A percentile compares a stretch with the other conserved stretches of the same genome.
These are phyloP conservation scores for Microtus oregoni DNA, from an alignment of 2,113 vertebrate genomes.

Conservation along the genomic window DNA sequence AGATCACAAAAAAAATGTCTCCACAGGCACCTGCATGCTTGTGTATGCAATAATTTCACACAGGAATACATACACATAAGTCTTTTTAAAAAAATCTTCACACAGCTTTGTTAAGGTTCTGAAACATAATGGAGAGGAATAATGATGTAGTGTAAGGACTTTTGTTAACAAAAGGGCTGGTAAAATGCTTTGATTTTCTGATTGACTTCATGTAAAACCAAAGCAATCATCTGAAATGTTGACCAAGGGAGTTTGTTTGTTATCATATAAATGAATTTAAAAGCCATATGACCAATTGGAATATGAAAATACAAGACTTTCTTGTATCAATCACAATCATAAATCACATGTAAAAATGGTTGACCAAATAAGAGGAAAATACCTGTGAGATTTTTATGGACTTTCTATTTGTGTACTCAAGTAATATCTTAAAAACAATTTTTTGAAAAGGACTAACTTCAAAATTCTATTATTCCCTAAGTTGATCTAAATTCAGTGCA, in stretches of 20 bases:
- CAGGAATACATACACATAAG: neutral
- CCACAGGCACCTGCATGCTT: no score
- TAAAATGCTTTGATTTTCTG: neutral
- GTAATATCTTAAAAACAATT: neutral
- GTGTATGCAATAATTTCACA: neutral
- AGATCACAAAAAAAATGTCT: no score
- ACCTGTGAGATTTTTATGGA: neutral
- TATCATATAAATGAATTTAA: neutral
- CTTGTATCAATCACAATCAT: neutral
- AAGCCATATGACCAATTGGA: no score
- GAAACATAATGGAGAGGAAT: neutral
- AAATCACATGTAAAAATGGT: neutral
- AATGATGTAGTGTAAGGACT: neutral
- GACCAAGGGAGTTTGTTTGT: no score
- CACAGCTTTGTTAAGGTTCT: neutral
- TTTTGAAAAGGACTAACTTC: neutral
- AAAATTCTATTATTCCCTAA: neutral
- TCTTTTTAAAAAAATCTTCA: neutral
- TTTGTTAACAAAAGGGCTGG: neutral
- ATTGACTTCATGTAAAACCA: neutral
- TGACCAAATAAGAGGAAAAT: neutral
- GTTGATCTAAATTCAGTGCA: slow-evolving; percentile 25
- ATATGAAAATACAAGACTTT: neutral
- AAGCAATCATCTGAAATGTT: neutral
- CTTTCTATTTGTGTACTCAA: neutral